phyloP scores from a whole-genome alignment of 1,140 invertebrate genomes.

The Tribolium castaneum region DNA sequence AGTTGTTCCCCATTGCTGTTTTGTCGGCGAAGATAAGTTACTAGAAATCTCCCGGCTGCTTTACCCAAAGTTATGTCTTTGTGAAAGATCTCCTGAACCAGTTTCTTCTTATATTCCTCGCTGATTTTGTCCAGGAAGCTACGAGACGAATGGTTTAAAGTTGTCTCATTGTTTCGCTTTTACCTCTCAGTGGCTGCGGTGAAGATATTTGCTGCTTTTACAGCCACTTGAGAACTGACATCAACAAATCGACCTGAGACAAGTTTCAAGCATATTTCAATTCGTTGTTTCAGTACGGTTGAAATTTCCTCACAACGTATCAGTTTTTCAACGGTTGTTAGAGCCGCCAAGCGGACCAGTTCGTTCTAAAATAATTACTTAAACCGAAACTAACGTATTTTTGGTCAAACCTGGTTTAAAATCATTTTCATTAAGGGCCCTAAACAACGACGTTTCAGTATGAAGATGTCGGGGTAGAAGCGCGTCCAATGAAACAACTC shows the following conservation, averaged over 20 bases:
- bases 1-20: not conserved
- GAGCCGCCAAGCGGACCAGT: constrained; percentile 21
- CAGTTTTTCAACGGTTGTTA: constrained; percentile 11
- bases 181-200: not conserved
- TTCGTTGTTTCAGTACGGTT: not conserved
- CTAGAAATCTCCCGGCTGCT: constrained; percentile 32
- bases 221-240: constrained; percentile 8
- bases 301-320: not conserved
- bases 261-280: constrained; percentile 7
- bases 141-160: not conserved
- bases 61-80: constrained; percentile 16
- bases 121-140: not conserved
- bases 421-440: constrained; percentile 31
- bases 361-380: constrained; percentile 14
- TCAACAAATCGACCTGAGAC: constrained; percentile 32
- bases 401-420: not conserved
- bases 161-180: not conserved
- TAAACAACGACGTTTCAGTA: constrained; percentile 16
- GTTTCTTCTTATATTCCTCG: not conserved
- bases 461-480: constrained; percentile 37
- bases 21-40: not conserved
- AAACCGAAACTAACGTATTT: not conserved
- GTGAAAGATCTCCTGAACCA: not conserved
- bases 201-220: constrained; percentile 32
- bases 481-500: constrained; percentile 27